These are phyloP conservation scores for Empis stercorea DNA, from an alignment of 2,888 invertebrate species.

Conservation along the genomic window DNA sequence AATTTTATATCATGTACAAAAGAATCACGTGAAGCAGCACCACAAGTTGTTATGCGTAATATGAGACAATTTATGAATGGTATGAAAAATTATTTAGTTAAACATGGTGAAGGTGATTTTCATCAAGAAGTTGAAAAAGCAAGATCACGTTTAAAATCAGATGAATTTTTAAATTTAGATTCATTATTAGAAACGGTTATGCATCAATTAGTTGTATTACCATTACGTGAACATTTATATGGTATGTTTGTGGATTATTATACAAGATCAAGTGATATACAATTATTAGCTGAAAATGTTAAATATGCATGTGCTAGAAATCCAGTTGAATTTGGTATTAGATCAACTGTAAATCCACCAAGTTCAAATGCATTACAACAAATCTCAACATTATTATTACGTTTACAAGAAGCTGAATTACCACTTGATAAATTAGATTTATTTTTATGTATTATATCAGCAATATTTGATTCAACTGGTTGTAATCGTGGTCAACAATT, in stretches of 20 bases:
- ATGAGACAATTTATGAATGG: slow-evolving; percentile 97
- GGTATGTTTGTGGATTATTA: slow-evolving; percentile 81
- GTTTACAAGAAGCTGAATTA: slow-evolving; percentile 81
- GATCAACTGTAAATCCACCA: slow-evolving; percentile 61
- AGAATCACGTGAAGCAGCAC: slow-evolving; percentile 78
- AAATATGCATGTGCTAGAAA: slow-evolving; percentile 32
- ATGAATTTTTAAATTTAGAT: slow-evolving; percentile 90
- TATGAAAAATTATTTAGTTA: slow-evolving; percentile 95
- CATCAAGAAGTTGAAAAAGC: slow-evolving; percentile 70
- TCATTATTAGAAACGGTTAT: slow-evolving; percentile 90
- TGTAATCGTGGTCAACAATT: slow-evolving; percentile 37
- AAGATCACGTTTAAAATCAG: slow-evolving; percentile 56
- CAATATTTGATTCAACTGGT: slow-evolving; percentile 61
- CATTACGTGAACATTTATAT: slow-evolving; percentile 72
- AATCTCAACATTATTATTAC: slow-evolving; percentile 64
- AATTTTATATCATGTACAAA: slow-evolving; percentile 87
- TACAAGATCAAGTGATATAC: slow-evolving; percentile 56
- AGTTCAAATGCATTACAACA: slow-evolving; percentile 59
- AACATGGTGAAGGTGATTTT: slow-evolving; percentile 88
- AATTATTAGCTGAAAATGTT: slow-evolving; percentile 44
- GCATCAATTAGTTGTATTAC: slow-evolving; percentile 79
- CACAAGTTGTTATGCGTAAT: slow-evolving; percentile 77
- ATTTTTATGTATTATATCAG: slow-evolving; percentile 75
- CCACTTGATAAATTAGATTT: slow-evolving; percentile 88
- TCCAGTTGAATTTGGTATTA: slow-evolving; percentile 33